Conservation (phyloP, 2,888 invertebrate genomes). For the Hydrotaea cyrtoneurina region DNA sequence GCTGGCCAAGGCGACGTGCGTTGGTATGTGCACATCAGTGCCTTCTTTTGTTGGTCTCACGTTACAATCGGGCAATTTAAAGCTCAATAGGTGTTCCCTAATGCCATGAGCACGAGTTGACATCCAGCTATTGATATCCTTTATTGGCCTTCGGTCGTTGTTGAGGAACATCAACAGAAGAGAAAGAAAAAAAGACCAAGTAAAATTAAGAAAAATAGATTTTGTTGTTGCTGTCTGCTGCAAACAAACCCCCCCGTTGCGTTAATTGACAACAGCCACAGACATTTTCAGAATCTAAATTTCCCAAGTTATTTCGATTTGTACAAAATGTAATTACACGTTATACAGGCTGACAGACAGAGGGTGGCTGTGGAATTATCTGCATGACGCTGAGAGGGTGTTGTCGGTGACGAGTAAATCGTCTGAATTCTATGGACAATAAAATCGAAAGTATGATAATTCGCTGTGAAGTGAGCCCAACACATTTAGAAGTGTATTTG, state of each 20-base stretch:
- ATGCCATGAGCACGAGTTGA: conserved; percentile 21
- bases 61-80: conserved; percentile 38
- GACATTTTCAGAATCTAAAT: conserved; percentile 23
- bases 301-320: not conserved
- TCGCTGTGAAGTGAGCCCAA: too few species aligned
- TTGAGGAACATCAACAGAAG: too few species aligned
- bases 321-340: conserved; percentile 10
- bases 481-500: too few species aligned
- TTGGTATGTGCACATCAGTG: not conserved
- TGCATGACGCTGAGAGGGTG: not conserved
- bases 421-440: not conserved
- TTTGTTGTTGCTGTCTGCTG: not conserved
- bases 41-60: conserved; percentile 27
- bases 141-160: not conserved
- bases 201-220: conserved; percentile 27
- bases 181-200: conserved; percentile 53
- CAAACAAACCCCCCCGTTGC: conserved; percentile 36
- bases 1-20: not conserved
- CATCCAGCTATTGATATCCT: not conserved
- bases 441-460: not conserved
- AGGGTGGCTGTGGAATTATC: not conserved
- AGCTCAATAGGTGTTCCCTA: conserved; percentile 50
- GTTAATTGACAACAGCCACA: conserved; percentile 47
- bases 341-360: not conserved
- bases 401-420: conserved; percentile 10